These are phyloP conservation scores for Coregonus clupeaformis DNA, from an alignment of 2,113 vertebrate genomes.

Conservation along the genomic window DNA sequence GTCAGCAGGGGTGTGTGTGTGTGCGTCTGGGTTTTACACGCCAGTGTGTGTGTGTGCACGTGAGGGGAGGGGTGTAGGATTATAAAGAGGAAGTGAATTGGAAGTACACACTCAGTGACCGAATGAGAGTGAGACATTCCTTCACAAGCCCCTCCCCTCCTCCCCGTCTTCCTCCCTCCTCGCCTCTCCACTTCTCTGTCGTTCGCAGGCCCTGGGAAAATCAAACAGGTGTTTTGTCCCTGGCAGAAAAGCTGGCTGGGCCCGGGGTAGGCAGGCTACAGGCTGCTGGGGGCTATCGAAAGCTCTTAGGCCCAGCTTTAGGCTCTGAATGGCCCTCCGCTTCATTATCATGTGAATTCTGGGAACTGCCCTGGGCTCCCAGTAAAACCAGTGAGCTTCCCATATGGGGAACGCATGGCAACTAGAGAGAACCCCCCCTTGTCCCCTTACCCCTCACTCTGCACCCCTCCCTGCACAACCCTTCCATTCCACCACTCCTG, in stretches of 20 bases:
- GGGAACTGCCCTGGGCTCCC: constrained; percentile 78
- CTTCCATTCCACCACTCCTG: constrained; percentile 70
- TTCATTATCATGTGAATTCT: constrained; percentile 99
- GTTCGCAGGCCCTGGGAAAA: constrained; percentile 80
- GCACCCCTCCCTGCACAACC: constrained; percentile 32
- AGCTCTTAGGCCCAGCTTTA: constrained; percentile 73
- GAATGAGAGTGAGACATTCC: constrained; percentile 78
- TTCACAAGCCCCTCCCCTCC: constrained; percentile 64
- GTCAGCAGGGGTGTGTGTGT: constrained; percentile 30
- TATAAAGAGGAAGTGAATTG: constrained; percentile 77
- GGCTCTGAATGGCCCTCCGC: constrained; percentile 76
- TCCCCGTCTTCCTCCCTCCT: constrained; percentile 33
- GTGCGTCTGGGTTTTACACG: constrained; percentile 5
- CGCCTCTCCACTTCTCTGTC: constrained; percentile 47
- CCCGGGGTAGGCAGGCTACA: constrained; percentile 71
- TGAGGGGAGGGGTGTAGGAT: constrained; percentile 65
- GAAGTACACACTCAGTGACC: constrained; percentile 77
- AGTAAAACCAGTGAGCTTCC: constrained; percentile 80
- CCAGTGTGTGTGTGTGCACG: constrained; percentile 39
- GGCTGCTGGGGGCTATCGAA: constrained; percentile 78
- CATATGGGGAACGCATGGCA: constrained; percentile 82
- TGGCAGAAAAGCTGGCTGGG: constrained; percentile 76
- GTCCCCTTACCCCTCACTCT: constrained; percentile 16
- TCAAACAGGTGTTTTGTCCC: constrained; percentile 82
- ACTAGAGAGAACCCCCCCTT: constrained; percentile 65